phyloP scores from a whole-genome alignment of 2,113 vertebrate genomes.

The Coturnix japonica region DNA sequence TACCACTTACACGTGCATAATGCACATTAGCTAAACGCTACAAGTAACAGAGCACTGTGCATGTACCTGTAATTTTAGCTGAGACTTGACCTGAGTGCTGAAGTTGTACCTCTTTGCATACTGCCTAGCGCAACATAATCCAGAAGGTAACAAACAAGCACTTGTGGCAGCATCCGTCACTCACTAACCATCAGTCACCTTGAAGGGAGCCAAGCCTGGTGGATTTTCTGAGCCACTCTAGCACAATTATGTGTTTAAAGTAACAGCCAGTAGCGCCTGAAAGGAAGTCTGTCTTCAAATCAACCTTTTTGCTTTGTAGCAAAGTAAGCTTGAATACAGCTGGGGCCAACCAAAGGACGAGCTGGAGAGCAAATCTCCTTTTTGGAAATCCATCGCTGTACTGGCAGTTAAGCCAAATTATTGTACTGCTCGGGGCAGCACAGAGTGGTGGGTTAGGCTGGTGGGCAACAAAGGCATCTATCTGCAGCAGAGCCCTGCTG shows the following conservation, averaged over 20 bases:
- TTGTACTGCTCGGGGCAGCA: neutral
- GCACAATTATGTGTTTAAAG: rapidly evolving
- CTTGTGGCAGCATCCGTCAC: rapidly evolving
- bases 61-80: neutral
- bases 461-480: neutral
- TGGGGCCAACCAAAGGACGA: neutral
- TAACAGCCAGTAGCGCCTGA: neutral
- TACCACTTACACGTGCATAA: rapidly evolving
- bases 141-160: neutral
- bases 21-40: neutral
- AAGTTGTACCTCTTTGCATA: neutral
- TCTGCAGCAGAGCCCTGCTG: neutral
- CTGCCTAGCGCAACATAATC: neutral
- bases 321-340: neutral
- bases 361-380: neutral
- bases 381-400: neutral
- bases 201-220: neutral
- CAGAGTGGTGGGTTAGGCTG: neutral
- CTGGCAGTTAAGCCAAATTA: neutral
- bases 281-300: neutral
- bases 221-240: neutral
- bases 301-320: neutral
- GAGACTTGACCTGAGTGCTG: neutral
- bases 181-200: neutral
- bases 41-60: neutral